A percentile compares a stretch with the other conserved stretches of the same genome.
Conservation (phyloP, 2,113 vertebrate species). For the Chlorodrepanis virens region DNA sequence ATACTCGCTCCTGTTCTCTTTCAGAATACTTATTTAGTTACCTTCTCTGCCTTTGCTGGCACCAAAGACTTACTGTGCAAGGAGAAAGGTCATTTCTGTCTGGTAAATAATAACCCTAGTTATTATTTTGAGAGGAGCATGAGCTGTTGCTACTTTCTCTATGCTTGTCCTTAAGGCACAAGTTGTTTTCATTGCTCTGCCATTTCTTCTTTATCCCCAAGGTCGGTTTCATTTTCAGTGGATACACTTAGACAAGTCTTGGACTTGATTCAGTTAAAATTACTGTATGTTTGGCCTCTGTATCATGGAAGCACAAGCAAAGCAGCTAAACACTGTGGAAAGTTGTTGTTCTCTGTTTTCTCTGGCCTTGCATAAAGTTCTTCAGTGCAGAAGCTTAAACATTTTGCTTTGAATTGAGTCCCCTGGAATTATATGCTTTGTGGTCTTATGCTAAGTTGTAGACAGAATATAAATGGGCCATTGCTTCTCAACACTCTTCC, state of each 20-base stretch:
- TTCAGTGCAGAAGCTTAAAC: conserved; percentile 62
- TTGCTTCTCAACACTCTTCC: not conserved
- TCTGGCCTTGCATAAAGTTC: conserved; percentile 57
- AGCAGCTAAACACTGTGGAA: conserved; percentile 72
- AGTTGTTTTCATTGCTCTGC: conserved; percentile 25
- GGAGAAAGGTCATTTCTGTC: conserved; percentile 25
- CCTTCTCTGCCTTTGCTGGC: conserved; percentile 4
- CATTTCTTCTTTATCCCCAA: conserved; percentile 31
- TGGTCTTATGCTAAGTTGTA: conserved; percentile 25
- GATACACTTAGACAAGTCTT: conserved; percentile 43
- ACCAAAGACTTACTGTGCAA: not conserved
- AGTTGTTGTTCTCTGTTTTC: conserved; percentile 73
- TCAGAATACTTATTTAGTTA: not conserved
- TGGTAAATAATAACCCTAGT: conserved; percentile 8
- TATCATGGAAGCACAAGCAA: conserved; percentile 53
- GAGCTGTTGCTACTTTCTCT: not conserved
- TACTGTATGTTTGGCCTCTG: conserved; percentile 44
- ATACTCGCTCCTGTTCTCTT: not conserved
- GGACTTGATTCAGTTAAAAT: conserved; percentile 59
- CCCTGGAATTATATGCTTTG: conserved; percentile 50
- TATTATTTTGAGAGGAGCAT: conserved; percentile 24
- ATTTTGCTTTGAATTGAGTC: conserved; percentile 57
- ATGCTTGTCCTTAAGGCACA: conserved; percentile 23
- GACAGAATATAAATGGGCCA: conserved; percentile 12
- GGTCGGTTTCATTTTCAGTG: conserved; percentile 67